Base-by-base conservation (phyloP, 2,888 invertebrate species). In the Cheilosia grossa region DNA sequence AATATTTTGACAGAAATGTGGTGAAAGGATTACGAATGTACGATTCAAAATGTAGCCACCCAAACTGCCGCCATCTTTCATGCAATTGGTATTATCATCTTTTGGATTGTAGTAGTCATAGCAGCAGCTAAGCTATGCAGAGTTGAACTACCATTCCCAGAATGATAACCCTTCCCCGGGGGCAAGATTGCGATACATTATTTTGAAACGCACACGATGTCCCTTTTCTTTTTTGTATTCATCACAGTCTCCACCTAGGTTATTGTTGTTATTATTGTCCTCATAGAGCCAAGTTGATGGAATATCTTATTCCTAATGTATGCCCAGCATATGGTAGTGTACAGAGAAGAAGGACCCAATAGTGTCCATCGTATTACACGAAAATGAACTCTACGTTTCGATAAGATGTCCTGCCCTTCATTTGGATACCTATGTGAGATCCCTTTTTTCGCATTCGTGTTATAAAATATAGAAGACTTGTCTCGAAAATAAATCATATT, bases 401-500 rank as follows among this genome's bases (percentile, higher is more conserved):
- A 70, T 27, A 67, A 82, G 53, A 47, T 77, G 17, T 75, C 44
- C 56, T 69, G 69, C 21, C 54, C 37, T 56, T 63, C 7, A 58
- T 33, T 58, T 58, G 40, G 49, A 42, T 40, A 30, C 53, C 37
- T 37, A 33, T 21, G 33, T 21, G 33, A 40, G 37, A 10, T 37
- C 54, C 1, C 30, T 59, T 53, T 64, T 17, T 40, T 30, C 17
- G 49, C 33, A 17, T 51, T 51, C 17, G 33, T 56, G 44, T 69
- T 58, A 75, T 37, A 37, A 44, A 44, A 44, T 17, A 47, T 47
- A 47, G 19, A 37, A 49, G 54, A 77, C 56, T 73, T 53, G 54
- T 77, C 70, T 70, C 40, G 40, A 66, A 82, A 78, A 73, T 82
- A 82, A 82, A 73, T 82, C 78, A 82, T 73, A 78, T 78, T 78